Percentiles rank a stretch among this genome's conserved stretches.
Evolutionary conservation across 2,113 vertebrate genomes (phyloP).

Genomic region (cattle (Bos taurus)): ARS-UCD2.0 NC_037333.1:65421501-65422000

Average conservation of each 20-base stretch:
- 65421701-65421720: not conserved
- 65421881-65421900: not conserved
- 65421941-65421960: not conserved
- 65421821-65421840: not conserved
- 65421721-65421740: not conserved
- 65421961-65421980: not conserved
- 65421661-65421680: not conserved
- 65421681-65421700: not conserved
- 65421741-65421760: not conserved
- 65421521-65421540: not conserved
- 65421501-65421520: conserved; percentile 37
- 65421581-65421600: conserved; percentile 10
- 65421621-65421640: not conserved
- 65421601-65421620: not conserved
- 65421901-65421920: not conserved
- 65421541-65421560: conserved; percentile 9
- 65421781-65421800: no score
- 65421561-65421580: conserved; percentile 29
- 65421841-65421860: not conserved
- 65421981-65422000: not conserved
- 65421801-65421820: not conserved
- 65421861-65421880: not conserved
- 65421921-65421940: not conserved
- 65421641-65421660: not conserved
- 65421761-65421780: not conserved